Conservation (phyloP, 2,113 vertebrate species). For the Emberiza fucata region DNA sequence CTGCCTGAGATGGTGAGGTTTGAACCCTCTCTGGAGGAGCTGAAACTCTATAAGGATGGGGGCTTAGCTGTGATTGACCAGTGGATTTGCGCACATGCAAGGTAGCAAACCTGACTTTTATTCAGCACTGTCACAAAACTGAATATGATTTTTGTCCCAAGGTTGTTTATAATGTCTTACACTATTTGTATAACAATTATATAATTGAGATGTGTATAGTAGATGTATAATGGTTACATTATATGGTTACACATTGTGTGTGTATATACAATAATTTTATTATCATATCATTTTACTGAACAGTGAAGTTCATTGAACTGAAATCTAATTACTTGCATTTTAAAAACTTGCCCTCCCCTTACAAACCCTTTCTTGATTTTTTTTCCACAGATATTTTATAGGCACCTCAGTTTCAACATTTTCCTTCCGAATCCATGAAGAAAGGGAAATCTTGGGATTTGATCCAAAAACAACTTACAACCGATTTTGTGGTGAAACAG, state of each 20-base stretch:
- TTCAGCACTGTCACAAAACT: not conserved
- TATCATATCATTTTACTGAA: not conserved
- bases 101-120: slow-evolving; percentile 65
- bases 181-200: too few species aligned
- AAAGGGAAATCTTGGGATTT: slow-evolving; percentile 93
- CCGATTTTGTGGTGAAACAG: slow-evolving; percentile 92
- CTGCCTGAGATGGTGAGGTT: slow-evolving; percentile 89
- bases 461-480: slow-evolving; percentile 94
- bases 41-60: slow-evolving; percentile 89
- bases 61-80: slow-evolving; percentile 95
- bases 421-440: slow-evolving; percentile 97
- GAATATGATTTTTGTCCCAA: not conserved
- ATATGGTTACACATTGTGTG: too few species aligned
- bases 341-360: not conserved
- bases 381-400: slow-evolving; percentile 83
- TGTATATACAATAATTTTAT: not conserved
- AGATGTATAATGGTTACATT: not conserved
- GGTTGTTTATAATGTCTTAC: too few species aligned
- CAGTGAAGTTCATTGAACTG: not conserved
- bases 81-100: slow-evolving; percentile 94
- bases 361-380: not conserved
- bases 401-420: slow-evolving; percentile 97
- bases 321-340: not conserved
- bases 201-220: not conserved
- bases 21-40: slow-evolving; percentile 83